phyloP scores from a whole-genome alignment of 2,888 invertebrate species.

The Troglohyphantes excavatus region DNA sequence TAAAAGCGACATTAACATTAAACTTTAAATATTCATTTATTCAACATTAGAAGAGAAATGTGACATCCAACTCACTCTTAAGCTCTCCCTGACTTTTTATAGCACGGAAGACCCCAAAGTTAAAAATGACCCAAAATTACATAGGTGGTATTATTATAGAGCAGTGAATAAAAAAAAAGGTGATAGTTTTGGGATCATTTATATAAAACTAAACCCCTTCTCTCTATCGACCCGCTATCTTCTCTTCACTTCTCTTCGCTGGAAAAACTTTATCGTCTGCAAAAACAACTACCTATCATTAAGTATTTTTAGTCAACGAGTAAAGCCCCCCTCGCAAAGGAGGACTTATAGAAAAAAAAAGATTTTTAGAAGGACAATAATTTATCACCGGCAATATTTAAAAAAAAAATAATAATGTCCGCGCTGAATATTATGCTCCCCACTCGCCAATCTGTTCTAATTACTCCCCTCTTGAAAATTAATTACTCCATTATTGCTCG shows the following conservation, averaged over 20 bases:
- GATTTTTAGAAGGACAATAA: conserved; percentile 25
- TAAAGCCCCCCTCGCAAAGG: not conserved
- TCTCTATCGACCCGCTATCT: not conserved
- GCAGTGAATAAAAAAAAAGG: not conserved
- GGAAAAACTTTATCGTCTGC: conserved; percentile 3
- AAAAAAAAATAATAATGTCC: conserved; percentile 16
- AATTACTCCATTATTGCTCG: conserved; percentile 70
- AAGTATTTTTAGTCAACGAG: conserved; percentile 14
- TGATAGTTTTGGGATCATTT: not conserved
- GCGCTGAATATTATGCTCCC: conserved; percentile 26
- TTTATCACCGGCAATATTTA: conserved; percentile 34
- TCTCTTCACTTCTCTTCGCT: not conserved
- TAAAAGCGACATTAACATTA: too few species aligned
- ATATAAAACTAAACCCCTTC: not conserved
- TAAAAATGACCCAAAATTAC: conserved; percentile 4
- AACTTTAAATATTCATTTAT: too few species aligned
- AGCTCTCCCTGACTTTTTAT: too few species aligned
- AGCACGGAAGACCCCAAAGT: not conserved
- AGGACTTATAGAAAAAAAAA: not conserved
- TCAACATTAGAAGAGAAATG: too few species aligned
- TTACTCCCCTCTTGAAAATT: conserved; percentile 62
- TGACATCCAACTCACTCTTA: too few species aligned
- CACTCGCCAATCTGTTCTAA: conserved; percentile 53
- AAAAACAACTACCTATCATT: conserved; percentile 25
- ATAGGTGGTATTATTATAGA: not conserved